Evolutionary conservation across 2,888 invertebrate genomes (phyloP).

Genomic region (Lapara coniferarum): DNA sequence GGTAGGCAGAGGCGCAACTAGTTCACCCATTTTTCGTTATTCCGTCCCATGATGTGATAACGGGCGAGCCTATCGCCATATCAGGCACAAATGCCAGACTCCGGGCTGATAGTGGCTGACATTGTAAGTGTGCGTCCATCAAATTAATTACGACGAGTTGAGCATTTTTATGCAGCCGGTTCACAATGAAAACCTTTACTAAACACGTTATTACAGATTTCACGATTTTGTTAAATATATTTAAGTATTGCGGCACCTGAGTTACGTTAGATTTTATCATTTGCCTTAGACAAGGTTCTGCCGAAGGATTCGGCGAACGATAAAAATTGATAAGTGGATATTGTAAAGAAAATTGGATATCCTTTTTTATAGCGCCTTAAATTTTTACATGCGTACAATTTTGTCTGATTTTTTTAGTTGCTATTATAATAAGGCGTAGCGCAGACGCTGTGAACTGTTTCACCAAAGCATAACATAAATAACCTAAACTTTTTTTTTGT

Average conservation of each 20-base stretch:
- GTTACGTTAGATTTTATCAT: not conserved
- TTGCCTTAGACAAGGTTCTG: not conserved
- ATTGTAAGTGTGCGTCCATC: too few species aligned
- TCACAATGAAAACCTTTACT: not conserved
- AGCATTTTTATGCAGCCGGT: too few species aligned
- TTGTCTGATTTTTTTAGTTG: not conserved
- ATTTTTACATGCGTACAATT: not conserved
- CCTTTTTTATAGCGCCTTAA: constrained; percentile 1
- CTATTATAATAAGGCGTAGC: not conserved
- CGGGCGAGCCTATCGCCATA: too few species aligned
- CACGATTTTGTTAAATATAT: constrained; percentile 33
- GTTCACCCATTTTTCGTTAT: too few species aligned
- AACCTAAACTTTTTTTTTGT: too few species aligned
- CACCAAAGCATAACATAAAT: too few species aligned
- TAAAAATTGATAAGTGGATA: constrained; percentile 21
- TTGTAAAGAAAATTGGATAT: constrained; percentile 17
- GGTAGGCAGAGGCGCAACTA: too few species aligned
- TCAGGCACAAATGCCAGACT: too few species aligned
- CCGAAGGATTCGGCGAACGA: not conserved
- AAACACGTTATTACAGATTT: constrained; percentile 30
- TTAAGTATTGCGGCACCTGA: not conserved
- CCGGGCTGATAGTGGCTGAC: too few species aligned
- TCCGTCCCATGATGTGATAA: too few species aligned
- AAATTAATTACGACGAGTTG: too few species aligned
- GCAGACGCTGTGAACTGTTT: too few species aligned